Base-by-base conservation (phyloP, 2,888 invertebrate species). In the Dexiosoma caninum region DNA sequence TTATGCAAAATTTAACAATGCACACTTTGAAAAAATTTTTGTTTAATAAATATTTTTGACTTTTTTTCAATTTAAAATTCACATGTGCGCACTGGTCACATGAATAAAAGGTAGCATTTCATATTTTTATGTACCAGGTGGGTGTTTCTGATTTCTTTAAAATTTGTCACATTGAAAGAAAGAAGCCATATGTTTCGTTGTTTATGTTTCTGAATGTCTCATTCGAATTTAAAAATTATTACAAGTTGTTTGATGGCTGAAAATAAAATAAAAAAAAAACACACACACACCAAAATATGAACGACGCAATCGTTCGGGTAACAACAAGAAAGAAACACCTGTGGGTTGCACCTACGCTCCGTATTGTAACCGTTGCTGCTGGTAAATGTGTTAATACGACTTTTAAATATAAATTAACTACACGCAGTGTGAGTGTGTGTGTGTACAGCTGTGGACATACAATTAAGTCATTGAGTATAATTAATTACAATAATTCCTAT, bases 281-380 rank as follows among this genome's bases (percentile, higher is more conserved):
- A 35, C 16, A 69, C 27, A 57, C 35, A 32, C 23, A 27, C 46
- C 40, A 60, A 59, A 67, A 21, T 35, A 32, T 4, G 55, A 51
- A 57, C 46, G 30, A 70, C 62, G 64, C 69, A 51, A 57, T 60
- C 59, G 23, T 30, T 67, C n/a, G 46, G 19, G 27, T 69, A 53
- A 10, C 35, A 64, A 35, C 53, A 64, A 55, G 8, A 23, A 40
- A 27, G n/a, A 67, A 72, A 67, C 77, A 79, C 81, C 75, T 78
- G 81, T 78, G 78, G 78, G 81, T 78, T 70, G 81, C 81, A 82
- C 81, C 81, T 82, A 82, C 81, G 71, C 78, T 69, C 71, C 42
- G 78, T 78, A 49, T 64, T 78, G 55, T 30, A 21, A 16, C 23
- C 60, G 49, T 12, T 64, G 37, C 32, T 57, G 37, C 14, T 64